Evolutionary conservation across 2,888 invertebrate species (phyloP).

Genomic region (Cyaniris semiargus): DNA sequence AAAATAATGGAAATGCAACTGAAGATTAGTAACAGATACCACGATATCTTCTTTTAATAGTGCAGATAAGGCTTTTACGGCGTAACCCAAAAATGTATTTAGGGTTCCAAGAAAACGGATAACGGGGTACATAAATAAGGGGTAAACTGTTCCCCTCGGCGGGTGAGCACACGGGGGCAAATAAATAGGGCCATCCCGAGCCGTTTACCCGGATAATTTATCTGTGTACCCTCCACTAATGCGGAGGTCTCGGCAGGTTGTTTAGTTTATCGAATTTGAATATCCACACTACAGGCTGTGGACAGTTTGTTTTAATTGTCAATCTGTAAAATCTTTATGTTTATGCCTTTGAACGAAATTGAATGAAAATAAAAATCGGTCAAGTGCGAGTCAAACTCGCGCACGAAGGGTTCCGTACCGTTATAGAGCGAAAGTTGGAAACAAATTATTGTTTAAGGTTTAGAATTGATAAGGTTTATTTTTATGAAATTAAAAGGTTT

Average conservation of each 20-base stretch:
- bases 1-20: not conserved
- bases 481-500: too few species aligned
- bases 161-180: conserved; percentile 2
- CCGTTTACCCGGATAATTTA: conserved; percentile 27
- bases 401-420: too few species aligned
- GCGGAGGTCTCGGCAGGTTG: not conserved
- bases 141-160: conserved; percentile 18
- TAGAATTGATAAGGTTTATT: too few species aligned
- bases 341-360: too few species aligned
- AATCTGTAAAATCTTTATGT: too few species aligned
- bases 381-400: too few species aligned
- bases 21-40: not conserved
- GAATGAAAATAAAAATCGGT: too few species aligned
- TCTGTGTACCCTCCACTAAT: conserved; percentile 12
- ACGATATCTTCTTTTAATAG: not conserved
- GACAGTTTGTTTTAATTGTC: too few species aligned
- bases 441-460: too few species aligned
- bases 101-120: conserved; percentile 18
- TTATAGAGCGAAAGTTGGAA: too few species aligned
- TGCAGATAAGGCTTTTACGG: conserved; percentile 10
- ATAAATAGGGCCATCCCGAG: conserved; percentile 21
- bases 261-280: not conserved
- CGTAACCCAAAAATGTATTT: conserved; percentile 5
- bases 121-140: conserved; percentile 21
- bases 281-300: not conserved